These are phyloP conservation scores for Trileptium ribeirensis DNA, from an alignment of 2,888 invertebrate species.

Conservation along the genomic window DNA sequence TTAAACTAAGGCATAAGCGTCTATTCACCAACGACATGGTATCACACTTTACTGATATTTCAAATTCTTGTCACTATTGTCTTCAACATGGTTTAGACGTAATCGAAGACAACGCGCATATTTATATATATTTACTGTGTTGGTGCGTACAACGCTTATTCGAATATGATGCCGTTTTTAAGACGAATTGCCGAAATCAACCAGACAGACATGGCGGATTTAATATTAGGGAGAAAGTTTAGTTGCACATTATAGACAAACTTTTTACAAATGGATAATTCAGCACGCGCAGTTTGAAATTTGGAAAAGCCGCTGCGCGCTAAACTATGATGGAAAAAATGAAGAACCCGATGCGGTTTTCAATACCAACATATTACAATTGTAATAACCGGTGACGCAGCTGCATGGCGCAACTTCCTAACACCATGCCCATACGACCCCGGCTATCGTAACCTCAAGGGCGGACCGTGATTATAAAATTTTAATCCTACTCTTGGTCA, in stretches of 20 bases:
- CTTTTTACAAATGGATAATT: neutral
- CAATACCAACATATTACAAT: too few species aligned
- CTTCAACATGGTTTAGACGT: neutral
- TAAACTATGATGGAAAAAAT: neutral
- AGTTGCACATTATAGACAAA: neutral
- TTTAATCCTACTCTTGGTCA: too few species aligned
- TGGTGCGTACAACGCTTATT: neutral
- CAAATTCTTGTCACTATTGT: neutral
- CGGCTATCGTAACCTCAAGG: too few species aligned
- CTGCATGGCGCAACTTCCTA: too few species aligned
- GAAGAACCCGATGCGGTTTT: too few species aligned
- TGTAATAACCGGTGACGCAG: too few species aligned
- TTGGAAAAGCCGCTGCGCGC: neutral
- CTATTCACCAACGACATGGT: neutral
- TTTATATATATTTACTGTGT: neutral
- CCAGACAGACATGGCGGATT: neutral
- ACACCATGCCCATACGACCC: too few species aligned
- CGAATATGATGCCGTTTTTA: neutral
- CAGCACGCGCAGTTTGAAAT: neutral
- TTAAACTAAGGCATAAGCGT: neutral
- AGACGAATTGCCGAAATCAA: neutral
- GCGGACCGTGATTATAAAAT: too few species aligned
- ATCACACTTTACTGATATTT: neutral
- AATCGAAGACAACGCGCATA: neutral
- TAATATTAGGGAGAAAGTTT: neutral